Percentiles rank a stretch among this genome's conserved stretches.
Conservation (phyloP, 2,888 invertebrate species). For the Lordiphosa fenestrarum region DNA sequence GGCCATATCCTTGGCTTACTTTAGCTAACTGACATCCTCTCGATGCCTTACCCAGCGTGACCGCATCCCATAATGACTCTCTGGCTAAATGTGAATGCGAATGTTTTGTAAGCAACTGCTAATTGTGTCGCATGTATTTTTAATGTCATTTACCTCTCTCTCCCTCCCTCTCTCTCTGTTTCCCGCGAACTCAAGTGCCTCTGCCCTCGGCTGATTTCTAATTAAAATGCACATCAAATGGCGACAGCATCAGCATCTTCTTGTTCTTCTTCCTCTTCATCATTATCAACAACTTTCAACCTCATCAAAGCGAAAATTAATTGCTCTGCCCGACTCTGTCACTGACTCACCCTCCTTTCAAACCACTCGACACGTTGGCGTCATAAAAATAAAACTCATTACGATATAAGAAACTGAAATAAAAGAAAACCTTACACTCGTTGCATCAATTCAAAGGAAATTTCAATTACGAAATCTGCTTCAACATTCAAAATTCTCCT, state of each 20-base stretch:
- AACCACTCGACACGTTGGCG: slow-evolving; percentile 59
- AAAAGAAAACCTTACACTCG: slow-evolving; percentile 15
- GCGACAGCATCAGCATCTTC: slow-evolving; percentile 18
- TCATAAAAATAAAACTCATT: slow-evolving; percentile 52
- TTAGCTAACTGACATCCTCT: no score
- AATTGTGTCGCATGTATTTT: slow-evolving; percentile 35
- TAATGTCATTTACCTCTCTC: slow-evolving; percentile 30
- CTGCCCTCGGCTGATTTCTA: slow-evolving; percentile 40
- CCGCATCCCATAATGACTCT: no score
- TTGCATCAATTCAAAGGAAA: slow-evolving; percentile 52
- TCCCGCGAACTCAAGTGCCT: no score
- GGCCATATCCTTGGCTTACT: no score
- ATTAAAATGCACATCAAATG: slow-evolving; percentile 54
- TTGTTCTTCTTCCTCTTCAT: slow-evolving; percentile 22
- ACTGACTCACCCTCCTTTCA: slow-evolving; percentile 17
- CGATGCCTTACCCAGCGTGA: no score
- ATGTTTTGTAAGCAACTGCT: slow-evolving; percentile 25
- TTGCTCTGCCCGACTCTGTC: slow-evolving; percentile 40
- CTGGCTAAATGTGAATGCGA: neutral
- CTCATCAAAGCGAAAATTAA: slow-evolving; percentile 60
- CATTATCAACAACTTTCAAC: slow-evolving; percentile 37
- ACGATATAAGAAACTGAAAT: slow-evolving; percentile 20
- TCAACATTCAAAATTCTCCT: slow-evolving; percentile 36
- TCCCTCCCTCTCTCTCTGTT: no score
- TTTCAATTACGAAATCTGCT: slow-evolving; percentile 14